A percentile compares a stretch with the other conserved stretches of the same genome.
Evolutionary conservation across 1,140 invertebrate genomes (phyloP).

Genomic region (Paramacrobiotus metropolitanus): DNA sequence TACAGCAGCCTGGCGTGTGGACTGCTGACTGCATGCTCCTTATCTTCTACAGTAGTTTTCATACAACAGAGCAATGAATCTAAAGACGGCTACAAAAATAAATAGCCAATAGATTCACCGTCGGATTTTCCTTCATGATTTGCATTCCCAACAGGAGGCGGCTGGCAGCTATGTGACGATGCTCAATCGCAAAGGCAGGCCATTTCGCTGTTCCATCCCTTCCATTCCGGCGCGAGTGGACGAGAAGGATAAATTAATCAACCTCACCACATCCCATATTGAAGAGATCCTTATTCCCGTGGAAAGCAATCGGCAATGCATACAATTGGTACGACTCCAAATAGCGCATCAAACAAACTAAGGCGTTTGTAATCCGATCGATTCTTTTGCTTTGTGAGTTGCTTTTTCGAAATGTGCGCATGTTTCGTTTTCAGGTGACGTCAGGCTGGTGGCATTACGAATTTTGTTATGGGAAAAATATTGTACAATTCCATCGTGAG

Average conservation of each 20-base stretch:
- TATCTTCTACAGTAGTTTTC: too few relatives aligned
- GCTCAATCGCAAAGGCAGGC: not conserved
- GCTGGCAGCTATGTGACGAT: too few relatives aligned
- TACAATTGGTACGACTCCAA: not conserved
- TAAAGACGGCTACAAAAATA: too few relatives aligned
- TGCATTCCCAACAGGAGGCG: too few relatives aligned
- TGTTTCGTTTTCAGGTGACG: not conserved
- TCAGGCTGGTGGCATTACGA: conserved; percentile 88
- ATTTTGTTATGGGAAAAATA: conserved; percentile 71
- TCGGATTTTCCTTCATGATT: too few relatives aligned
- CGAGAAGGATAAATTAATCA: not conserved
- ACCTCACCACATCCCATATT: not conserved
- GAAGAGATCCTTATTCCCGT: not conserved
- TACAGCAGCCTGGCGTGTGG: not conserved
- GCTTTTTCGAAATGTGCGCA: too few relatives aligned
- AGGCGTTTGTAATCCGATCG: not conserved
- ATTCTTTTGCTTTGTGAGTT: not conserved
- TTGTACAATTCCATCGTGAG: conserved; percentile 56
- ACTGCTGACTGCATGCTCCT: not conserved
- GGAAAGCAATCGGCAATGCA: not conserved
- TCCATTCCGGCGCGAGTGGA: not conserved
- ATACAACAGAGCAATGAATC: too few relatives aligned
- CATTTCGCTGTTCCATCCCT: not conserved
- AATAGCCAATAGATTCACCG: too few relatives aligned
- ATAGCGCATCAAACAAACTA: not conserved